phyloP scores from a whole-genome alignment of 2,113 vertebrate species.

The Helogale parvula region DNA sequence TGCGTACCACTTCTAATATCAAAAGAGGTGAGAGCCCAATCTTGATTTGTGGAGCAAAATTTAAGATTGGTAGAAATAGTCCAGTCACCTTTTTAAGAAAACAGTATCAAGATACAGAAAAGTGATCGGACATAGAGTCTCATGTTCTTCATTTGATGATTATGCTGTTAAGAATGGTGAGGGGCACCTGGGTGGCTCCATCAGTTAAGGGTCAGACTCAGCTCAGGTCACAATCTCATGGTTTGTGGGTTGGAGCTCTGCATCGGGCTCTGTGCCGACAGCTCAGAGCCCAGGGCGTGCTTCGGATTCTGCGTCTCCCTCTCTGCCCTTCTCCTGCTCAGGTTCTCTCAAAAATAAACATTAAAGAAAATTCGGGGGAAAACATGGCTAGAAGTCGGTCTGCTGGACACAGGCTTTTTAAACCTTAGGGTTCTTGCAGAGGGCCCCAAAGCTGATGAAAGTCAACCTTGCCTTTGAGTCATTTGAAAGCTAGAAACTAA shows the following conservation, averaged over 20 bases:
- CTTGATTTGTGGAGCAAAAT: neutral
- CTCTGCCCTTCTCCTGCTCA: too few species aligned
- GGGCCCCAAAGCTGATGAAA: neutral
- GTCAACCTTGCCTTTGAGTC: neutral
- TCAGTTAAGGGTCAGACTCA: too few species aligned
- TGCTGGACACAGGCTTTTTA: neutral
- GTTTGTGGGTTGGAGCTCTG: too few species aligned
- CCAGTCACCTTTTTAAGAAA: neutral
- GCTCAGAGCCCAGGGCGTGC: too few species aligned
- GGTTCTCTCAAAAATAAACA: too few species aligned
- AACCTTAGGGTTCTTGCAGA: neutral
- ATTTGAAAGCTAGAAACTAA: neutral
- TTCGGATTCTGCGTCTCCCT: too few species aligned
- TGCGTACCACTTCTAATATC: neutral
- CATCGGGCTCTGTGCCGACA: too few species aligned
- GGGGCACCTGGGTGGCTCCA: too few species aligned
- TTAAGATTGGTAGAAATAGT: neutral
- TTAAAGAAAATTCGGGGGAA: too few species aligned
- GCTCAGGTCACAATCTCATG: too few species aligned
- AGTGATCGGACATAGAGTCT: neutral
- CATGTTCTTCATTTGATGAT: fast-evolving
- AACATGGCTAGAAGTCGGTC: neutral
- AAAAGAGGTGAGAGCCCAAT: neutral
- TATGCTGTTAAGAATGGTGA: too few species aligned
- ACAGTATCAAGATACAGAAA: fast-evolving